Evolutionary conservation across 1,140 invertebrate genomes (phyloP), one percentile per base, ranked within the genome.

Genomic region (Heliconius nattereri): DNA sequence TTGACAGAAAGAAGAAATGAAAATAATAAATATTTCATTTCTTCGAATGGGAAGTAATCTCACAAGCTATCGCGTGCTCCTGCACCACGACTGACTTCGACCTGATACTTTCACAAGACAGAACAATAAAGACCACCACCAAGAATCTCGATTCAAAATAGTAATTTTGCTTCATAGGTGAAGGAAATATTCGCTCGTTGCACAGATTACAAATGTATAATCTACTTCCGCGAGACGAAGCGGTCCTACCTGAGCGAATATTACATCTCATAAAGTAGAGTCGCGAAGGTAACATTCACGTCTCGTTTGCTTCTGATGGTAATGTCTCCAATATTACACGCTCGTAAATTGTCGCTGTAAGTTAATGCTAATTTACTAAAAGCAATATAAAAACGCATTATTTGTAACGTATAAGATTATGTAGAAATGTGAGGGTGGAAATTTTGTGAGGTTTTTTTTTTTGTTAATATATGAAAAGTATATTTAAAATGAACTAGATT

Each of bases 201-300:
- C 60, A 66, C 60, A 66, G 23, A 66, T 66, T 66, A 29, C 60
- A 66, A 66, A 26, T 66, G 60, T 72, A 72, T 72, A 72, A 72
- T 72, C 71, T 72, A 72, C 20, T 72, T 72, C 35, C 29, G 71
- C 35, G 19, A 72, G 71, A 37, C 71, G 35, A n/a, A 1, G 71
- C 35, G 35, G 71, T 72, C 40, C 40, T 45, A 72, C 71, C 71
- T 72, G 71, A 72, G 35, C 71, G 71, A 72, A 40, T 72, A 72
- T 72, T 72, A 72, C 71, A 72, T 72, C 71, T 40, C 71, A 72
- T 72, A 72, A 72, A 72, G 19, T 72, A 72, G 8, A 72, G 71
- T 11, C 71, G 71, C 71, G 71, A 72, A 35, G 71, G 71, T 72
- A 72, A 72, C 71, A n/a, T 72, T 72, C 71, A 72, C 71, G 35